Conservation (phyloP, 2,113 vertebrate species). For the Nannobrachium achirus region DNA sequence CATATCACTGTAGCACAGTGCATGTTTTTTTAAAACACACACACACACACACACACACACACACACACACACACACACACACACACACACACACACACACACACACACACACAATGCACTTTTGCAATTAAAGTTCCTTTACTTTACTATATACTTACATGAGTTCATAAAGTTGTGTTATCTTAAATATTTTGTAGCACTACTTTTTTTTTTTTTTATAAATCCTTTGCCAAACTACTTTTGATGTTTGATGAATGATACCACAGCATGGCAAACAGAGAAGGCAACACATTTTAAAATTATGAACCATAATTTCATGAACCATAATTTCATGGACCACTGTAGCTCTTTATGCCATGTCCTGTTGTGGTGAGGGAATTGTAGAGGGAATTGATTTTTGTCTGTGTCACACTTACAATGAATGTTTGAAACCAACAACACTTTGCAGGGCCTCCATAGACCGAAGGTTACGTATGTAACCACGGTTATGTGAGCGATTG, state of each 20-base stretch:
- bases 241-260: no score
- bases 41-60: constrained; percentile 5
- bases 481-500: no score
- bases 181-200: not conserved
- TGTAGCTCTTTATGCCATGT: constrained; percentile 5
- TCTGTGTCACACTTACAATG: not conserved
- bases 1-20: no score
- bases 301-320: not conserved
- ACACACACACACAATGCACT: no score
- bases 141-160: not conserved
- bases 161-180: not conserved
- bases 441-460: no score
- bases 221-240: no score
- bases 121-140: no score
- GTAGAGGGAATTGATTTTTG: constrained; percentile 8
- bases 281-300: constrained; percentile 6
- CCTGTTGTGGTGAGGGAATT: constrained; percentile 8
- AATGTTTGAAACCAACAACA: no score
- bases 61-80: no score
- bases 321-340: not conserved
- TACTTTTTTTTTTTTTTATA: not conserved
- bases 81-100: not conserved
- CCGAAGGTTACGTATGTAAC: no score
- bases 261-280: not conserved
- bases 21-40: no score